A percentile compares a stretch with the other conserved stretches of the same genome.
Evolutionary conservation across 2,888 invertebrate genomes (phyloP).

Genomic region (Hemaris fuciformis): DNA sequence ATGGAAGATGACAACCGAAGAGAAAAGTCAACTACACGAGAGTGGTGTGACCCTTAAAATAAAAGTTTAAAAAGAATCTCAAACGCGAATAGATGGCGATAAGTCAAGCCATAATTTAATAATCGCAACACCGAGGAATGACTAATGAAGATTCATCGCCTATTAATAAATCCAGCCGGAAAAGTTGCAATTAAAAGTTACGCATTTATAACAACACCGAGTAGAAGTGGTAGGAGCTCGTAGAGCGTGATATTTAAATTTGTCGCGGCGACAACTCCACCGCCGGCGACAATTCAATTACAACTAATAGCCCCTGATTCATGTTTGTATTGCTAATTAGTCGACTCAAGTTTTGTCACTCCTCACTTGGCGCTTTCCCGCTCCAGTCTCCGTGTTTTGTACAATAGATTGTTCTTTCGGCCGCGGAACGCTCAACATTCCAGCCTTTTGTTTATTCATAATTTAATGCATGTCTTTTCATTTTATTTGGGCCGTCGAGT

Average conservation of each 20-base stretch:
- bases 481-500: slow-evolving; percentile 14
- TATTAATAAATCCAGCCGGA: slow-evolving; percentile 18
- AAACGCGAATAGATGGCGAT: background rate
- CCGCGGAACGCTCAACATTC: slow-evolving; percentile 54
- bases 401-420: slow-evolving; percentile 68
- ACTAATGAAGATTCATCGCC: slow-evolving; percentile 2
- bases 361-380: slow-evolving; percentile 63
- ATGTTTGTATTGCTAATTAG: slow-evolving; percentile 82
- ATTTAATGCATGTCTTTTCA: slow-evolving; percentile 55
- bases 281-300: slow-evolving; percentile 79
- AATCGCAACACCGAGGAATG: background rate
- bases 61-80: background rate
- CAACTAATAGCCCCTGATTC: slow-evolving; percentile 81
- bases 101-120: slow-evolving; percentile 2
- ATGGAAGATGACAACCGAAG: background rate
- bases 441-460: slow-evolving; percentile 56
- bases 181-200: slow-evolving; percentile 39
- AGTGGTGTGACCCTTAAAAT: background rate
- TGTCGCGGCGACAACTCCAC: slow-evolving; percentile 69
- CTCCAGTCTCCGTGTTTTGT: slow-evolving; percentile 58
- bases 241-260: slow-evolving; percentile 78
- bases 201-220: slow-evolving; percentile 44
- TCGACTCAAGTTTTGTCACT: slow-evolving; percentile 80
- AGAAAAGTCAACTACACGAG: background rate
- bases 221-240: slow-evolving; percentile 59